A percentile compares a stretch with the other conserved stretches of the same genome.
These are phyloP conservation scores for Lordiphosa clarofinis DNA, from an alignment of 1,140 invertebrate genomes.

Conservation along the genomic window DNA sequence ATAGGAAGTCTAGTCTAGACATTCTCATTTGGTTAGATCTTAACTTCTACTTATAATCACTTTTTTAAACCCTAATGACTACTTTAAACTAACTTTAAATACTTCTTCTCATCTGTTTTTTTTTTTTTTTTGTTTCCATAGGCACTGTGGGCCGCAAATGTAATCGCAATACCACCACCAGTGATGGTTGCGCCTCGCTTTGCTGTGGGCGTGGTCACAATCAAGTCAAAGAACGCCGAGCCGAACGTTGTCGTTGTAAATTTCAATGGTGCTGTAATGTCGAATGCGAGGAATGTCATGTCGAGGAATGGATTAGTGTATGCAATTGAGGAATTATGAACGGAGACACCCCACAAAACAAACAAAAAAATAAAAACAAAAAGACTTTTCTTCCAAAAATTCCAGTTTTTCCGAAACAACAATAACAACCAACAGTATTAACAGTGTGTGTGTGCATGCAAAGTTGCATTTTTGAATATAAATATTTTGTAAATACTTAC, in stretches of 20 bases:
- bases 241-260: conserved; percentile 91
- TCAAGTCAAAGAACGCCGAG: conserved; percentile 87
- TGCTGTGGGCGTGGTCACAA: conserved; percentile 96
- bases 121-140: conserved; percentile 34
- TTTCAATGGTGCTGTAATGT: conserved; percentile 97
- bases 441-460: conserved; percentile 2
- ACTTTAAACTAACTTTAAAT: too few species aligned
- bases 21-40: too few species aligned
- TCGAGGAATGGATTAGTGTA: conserved; percentile 91
- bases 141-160: conserved; percentile 91
- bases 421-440: neutral
- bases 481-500: conserved; percentile 62
- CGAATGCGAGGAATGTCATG: conserved; percentile 89
- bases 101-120: neutral
- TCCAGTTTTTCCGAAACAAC: neutral
- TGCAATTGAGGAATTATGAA: conserved; percentile 83
- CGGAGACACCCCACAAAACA: conserved; percentile 6
- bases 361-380: conserved; percentile 20
- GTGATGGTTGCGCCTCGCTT: conserved; percentile 90
- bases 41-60: too few species aligned
- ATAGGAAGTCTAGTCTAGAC: too few species aligned
- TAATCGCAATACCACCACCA: conserved; percentile 85
- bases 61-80: too few species aligned
- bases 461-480: conserved; percentile 9
- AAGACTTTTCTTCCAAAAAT: conserved; percentile 50